These are phyloP conservation scores for Acanthococcus lagerstroemiae DNA, from an alignment of 2,888 invertebrate genomes.

Conservation along the genomic window DNA sequence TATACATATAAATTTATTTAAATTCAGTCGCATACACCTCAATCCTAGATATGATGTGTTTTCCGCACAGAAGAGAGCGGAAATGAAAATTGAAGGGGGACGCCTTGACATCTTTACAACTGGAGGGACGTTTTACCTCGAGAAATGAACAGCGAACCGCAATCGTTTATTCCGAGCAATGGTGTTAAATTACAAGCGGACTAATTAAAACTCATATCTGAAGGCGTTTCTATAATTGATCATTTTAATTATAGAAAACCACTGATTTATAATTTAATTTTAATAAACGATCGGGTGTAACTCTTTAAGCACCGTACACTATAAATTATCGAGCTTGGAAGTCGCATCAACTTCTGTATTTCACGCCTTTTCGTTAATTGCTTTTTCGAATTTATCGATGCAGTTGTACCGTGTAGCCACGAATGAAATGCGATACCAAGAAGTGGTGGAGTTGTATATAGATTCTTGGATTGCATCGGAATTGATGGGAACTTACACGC, in stretches of 20 bases:
- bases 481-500: no score
- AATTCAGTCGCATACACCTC: no score
- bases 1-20: no score
- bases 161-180: not conserved
- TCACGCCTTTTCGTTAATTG: not conserved
- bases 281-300: not conserved
- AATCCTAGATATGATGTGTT: no score
- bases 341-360: not conserved
- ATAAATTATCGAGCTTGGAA: not conserved
- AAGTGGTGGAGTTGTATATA: no score
- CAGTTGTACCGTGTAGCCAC: no score
- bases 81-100: no score
- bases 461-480: no score
- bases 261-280: conserved; percentile 1
- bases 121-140: no score
- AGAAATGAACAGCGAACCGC: not conserved
- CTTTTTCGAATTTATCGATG: not conserved
- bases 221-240: not conserved
- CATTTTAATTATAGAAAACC: not conserved
- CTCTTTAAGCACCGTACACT: not conserved
- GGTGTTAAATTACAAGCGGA: not conserved
- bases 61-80: no score
- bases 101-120: no score
- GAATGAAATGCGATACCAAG: no score
- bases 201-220: not conserved